Conservation (phyloP, 2,113 vertebrate genomes). For the Columbina picui region DNA sequence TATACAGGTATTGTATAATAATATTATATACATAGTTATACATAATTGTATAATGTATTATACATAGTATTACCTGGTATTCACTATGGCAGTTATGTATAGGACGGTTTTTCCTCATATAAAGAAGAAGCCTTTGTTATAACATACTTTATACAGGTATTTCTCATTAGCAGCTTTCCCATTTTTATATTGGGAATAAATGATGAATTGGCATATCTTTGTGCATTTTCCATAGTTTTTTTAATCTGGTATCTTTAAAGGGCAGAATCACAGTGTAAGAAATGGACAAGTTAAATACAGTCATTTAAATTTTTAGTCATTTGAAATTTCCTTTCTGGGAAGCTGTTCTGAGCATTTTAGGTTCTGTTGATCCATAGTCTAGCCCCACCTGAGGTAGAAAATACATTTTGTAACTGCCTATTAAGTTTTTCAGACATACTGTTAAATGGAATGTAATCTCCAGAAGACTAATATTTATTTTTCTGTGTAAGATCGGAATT, state of each 20-base stretch:
- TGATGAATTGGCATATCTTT: not conserved
- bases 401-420: not conserved
- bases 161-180: not conserved
- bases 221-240: not conserved
- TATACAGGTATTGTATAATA: too few species aligned
- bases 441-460: not conserved
- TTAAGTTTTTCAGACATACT: not conserved
- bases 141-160: not conserved
- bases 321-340: not conserved
- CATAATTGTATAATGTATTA: too few species aligned
- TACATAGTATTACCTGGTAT: not conserved
- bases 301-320: not conserved
- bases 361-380: not conserved
- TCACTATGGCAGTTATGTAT: not conserved
- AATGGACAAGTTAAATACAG: not conserved
- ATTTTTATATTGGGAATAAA: not conserved
- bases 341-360: not conserved
- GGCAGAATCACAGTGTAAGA: not conserved
- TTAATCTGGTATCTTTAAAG: not conserved
- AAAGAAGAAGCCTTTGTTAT: not conserved
- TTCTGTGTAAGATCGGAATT: conserved; percentile 88
- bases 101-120: not conserved
- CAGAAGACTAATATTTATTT: not conserved
- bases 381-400: not conserved
- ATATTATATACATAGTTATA: too few species aligned